phyloP scores from a whole-genome alignment of 1,140 invertebrate genomes.

The Lanistes nyassanus region DNA sequence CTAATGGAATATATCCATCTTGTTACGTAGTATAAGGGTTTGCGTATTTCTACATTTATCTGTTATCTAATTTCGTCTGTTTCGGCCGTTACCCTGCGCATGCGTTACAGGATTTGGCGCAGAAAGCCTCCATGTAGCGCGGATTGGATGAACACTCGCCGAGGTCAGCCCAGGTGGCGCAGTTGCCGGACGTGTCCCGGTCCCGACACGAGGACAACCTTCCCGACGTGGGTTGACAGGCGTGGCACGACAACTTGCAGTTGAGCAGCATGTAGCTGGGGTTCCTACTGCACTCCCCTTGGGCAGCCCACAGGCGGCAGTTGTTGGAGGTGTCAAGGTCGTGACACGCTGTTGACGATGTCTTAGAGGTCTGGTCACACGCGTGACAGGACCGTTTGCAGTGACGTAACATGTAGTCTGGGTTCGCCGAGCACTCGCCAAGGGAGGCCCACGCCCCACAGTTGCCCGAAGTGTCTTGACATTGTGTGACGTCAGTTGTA shows the following conservation, averaged over 20 bases:
- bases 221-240: constrained; percentile 14
- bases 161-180: constrained; percentile 41
- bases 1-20: too few relatives aligned
- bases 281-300: constrained; percentile 48
- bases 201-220: not conserved
- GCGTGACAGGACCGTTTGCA: constrained; percentile 40
- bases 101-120: constrained; percentile 42
- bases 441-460: constrained; percentile 35
- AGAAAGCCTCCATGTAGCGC: constrained; percentile 45
- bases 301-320: constrained; percentile 43
- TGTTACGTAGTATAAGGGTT: too few relatives aligned
- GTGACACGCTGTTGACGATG: not conserved
- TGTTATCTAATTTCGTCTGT: too few relatives aligned
- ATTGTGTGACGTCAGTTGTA: constrained; percentile 3
- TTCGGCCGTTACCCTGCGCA: constrained; percentile 22
- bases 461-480: constrained; percentile 32
- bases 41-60: too few relatives aligned
- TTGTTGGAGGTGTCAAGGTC: constrained; percentile 11
- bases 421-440: constrained; percentile 40
- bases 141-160: constrained; percentile 48
- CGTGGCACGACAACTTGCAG: constrained; percentile 45
- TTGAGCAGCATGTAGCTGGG: constrained; percentile 43
- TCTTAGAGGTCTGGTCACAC: constrained; percentile 12
- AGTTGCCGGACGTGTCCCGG: constrained; percentile 23
- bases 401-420: constrained; percentile 37